A percentile compares a stretch with the other conserved stretches of the same genome.
phyloP scores from a whole-genome alignment of 1,140 invertebrate genomes.

The Drosophila pseudoobscura region DNA sequence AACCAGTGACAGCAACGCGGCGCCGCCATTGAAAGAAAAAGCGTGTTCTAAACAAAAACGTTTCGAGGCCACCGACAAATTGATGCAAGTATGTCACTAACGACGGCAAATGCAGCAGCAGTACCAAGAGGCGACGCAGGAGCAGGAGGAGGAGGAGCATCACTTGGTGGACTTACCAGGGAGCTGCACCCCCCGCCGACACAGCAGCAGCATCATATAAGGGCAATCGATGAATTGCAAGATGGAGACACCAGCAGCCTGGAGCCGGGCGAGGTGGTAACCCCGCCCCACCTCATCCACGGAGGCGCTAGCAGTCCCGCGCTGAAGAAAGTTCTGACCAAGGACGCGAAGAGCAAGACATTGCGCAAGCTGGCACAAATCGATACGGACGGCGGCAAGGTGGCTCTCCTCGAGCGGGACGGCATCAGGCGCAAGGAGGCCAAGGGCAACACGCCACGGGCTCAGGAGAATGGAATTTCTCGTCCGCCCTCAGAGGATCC shows the following conservation, averaged over 20 bases:
- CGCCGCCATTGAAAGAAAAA: conserved; percentile 60
- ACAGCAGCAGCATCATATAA: conserved; percentile 26
- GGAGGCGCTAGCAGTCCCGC: conserved; percentile 26
- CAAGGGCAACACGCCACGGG: background rate
- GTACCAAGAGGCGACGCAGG: background rate
- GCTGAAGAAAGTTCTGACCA: conserved; percentile 49
- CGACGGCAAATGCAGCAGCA: conserved; percentile 17
- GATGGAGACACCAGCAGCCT: conserved; percentile 70
- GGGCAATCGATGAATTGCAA: conserved; percentile 31
- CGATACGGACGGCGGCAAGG: conserved; percentile 34
- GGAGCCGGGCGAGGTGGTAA: conserved; percentile 77
- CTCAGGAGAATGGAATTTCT: conserved; percentile 32
- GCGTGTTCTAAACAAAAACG: conserved; percentile 39
- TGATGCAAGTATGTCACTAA: conserved; percentile 34
- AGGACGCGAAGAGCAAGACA: conserved; percentile 54
- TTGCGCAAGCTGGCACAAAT: conserved; percentile 58
- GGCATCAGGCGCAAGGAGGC: conserved; percentile 37
- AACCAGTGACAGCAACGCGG: conserved; percentile 21
- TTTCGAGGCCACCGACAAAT: conserved; percentile 16
- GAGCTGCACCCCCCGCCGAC: background rate
- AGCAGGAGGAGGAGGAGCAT: background rate
- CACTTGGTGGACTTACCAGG: background rate
- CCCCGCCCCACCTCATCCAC: conserved; percentile 61
- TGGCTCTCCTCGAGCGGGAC: conserved; percentile 27
- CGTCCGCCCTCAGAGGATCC: conserved; percentile 20